A percentile compares a stretch with the other conserved stretches of the same genome.
Evolutionary conservation across 2,888 invertebrate species (phyloP).

Genomic region (Sarcophaga subvicina): DNA sequence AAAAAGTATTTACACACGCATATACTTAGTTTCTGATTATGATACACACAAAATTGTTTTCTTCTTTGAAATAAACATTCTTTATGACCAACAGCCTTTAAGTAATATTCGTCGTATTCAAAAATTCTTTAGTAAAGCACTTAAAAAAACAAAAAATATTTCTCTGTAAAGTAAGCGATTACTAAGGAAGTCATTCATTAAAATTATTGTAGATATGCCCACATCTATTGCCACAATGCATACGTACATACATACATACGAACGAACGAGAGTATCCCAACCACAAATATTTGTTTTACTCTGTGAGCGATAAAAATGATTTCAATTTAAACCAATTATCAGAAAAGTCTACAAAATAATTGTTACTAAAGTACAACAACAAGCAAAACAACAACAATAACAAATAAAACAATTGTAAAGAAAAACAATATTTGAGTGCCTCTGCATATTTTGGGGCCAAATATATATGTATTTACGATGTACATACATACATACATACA

Average conservation of each 20-base stretch:
- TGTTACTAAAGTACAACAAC: constrained; percentile 20
- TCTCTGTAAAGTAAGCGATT: neutral
- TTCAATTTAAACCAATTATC: constrained; percentile 66
- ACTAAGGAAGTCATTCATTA: constrained; percentile 63
- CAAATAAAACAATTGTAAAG: no score
- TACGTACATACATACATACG: neutral
- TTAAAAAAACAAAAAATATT: no score
- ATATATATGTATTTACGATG: no score
- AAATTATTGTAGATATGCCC: constrained; percentile 62
- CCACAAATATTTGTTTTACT: constrained; percentile 28
- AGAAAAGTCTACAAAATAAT: constrained; percentile 53
- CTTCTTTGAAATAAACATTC: neutral
- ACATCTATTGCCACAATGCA: constrained; percentile 52
- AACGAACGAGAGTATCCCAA: neutral
- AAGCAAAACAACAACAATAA: neutral
- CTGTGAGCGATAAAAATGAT: constrained; percentile 50
- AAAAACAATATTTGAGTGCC: neutral
- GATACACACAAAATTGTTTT: no score
- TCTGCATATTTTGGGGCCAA: neutral
- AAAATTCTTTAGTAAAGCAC: constrained; percentile 22
- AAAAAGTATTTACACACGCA: no score
- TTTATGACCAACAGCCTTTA: constrained; percentile 8
- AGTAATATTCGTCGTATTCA: neutral
- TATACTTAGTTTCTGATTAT: no score
- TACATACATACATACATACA: neutral